These are phyloP conservation scores for Argyra leucocephala DNA, from an alignment of 2,888 invertebrate genomes.

Conservation along the genomic window DNA sequence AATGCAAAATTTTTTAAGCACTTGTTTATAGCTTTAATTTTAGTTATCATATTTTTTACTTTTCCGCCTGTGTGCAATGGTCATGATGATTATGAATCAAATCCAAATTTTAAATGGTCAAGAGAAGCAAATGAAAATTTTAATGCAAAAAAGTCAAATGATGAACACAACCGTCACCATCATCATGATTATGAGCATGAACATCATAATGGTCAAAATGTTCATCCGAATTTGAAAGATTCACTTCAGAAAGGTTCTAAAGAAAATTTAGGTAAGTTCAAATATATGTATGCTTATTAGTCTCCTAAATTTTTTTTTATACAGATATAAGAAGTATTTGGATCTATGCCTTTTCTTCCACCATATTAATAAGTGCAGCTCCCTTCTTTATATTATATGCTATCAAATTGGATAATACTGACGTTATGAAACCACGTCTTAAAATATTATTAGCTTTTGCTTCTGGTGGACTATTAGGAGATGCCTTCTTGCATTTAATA, in stretches of 20 bases:
- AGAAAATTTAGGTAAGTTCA: slow-evolving; percentile 28
- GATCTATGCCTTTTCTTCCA: slow-evolving; percentile 78
- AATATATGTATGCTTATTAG: slow-evolving; percentile 39
- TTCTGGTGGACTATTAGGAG: slow-evolving; percentile 90
- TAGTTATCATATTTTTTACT: slow-evolving; percentile 35
- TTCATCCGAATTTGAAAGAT: neutral
- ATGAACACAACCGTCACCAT: slow-evolving; percentile 27
- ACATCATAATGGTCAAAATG: slow-evolving; percentile 20
- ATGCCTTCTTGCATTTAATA: slow-evolving; percentile 96
- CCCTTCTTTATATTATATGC: slow-evolving; percentile 88
- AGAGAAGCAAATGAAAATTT: slow-evolving; percentile 52
- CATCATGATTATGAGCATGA: slow-evolving; percentile 24
- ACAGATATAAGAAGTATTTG: slow-evolving; percentile 47
- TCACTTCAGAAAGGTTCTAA: neutral
- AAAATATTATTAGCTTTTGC: slow-evolving; percentile 89
- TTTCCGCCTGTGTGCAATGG: slow-evolving; percentile 40
- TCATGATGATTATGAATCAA: slow-evolving; percentile 47
- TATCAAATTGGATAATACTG: slow-evolving; percentile 81
- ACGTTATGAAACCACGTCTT: slow-evolving; percentile 73
- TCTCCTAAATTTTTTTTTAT: slow-evolving; percentile 11
- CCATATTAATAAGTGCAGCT: slow-evolving; percentile 85
- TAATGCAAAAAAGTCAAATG: slow-evolving; percentile 24
- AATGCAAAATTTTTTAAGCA: slow-evolving; percentile 14
- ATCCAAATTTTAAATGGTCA: slow-evolving; percentile 77
- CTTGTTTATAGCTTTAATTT: slow-evolving; percentile 30